A percentile compares a stretch with the other conserved stretches of the same genome.
These are phyloP conservation scores for Yoshiicerus persimilis DNA, from an alignment of 1,140 invertebrate genomes.

Conservation along the genomic window DNA sequence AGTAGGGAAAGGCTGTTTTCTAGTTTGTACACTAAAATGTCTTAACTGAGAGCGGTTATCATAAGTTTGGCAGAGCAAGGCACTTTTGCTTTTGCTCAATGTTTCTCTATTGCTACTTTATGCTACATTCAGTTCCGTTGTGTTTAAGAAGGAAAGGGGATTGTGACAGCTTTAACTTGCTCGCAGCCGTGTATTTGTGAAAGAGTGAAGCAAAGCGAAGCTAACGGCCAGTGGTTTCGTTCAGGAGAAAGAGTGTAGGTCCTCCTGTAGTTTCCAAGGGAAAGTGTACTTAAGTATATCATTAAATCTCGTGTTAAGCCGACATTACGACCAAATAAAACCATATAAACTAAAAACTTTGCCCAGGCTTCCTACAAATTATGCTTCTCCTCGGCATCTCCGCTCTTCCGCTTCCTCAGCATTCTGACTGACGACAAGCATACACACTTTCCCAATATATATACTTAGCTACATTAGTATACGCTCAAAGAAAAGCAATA, in stretches of 20 bases:
- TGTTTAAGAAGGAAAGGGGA: background rate
- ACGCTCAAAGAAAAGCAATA: background rate
- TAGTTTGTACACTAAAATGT: background rate
- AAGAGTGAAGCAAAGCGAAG: background rate
- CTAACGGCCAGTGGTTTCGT: background rate
- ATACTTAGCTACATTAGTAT: background rate
- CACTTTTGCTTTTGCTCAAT: background rate
- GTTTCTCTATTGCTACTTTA: background rate
- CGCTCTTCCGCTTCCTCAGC: conserved; percentile 6
- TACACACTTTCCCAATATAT: background rate
- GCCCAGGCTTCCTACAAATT: conserved; percentile 15
- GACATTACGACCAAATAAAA: conserved; percentile 45
- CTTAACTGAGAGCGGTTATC: background rate
- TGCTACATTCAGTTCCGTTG: background rate
- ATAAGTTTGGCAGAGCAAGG: background rate
- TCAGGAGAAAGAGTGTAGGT: background rate
- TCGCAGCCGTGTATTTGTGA: background rate
- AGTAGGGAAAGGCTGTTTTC: background rate
- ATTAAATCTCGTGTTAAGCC: conserved; percentile 46
- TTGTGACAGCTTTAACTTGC: background rate
- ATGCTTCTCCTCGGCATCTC: background rate
- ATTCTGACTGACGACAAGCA: background rate
- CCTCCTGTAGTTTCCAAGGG: background rate
- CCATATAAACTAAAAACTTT: conserved; percentile 43
- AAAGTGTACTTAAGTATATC: conserved; percentile 36